A percentile compares a stretch with the other conserved stretches of the same genome.
These are phyloP conservation scores for Pseudomyrmex pallidus DNA, from an alignment of 1,140 invertebrate genomes.

Conservation along the genomic window DNA sequence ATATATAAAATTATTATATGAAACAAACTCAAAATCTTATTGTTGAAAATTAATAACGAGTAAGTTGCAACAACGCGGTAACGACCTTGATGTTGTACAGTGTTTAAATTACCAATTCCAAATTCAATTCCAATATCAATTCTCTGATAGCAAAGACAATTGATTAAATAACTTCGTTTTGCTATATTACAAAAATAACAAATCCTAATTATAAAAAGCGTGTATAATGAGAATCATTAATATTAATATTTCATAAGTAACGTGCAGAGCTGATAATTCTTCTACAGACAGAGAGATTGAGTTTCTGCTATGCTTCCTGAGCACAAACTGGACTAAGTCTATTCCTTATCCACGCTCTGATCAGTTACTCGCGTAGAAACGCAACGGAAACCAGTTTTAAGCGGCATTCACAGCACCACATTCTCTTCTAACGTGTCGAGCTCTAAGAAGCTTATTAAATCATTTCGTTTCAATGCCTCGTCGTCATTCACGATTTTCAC, in stretches of 20 bases:
- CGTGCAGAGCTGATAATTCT: constrained; percentile 41
- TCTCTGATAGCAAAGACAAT: not conserved
- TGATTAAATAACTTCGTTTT: not conserved
- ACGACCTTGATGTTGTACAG: not conserved
- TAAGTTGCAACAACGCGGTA: not conserved
- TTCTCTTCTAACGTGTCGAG: not conserved
- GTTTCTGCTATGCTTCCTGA: constrained; percentile 63
- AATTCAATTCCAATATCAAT: too few species aligned
- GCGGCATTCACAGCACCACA: constrained; percentile 35
- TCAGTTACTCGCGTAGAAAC: constrained; percentile 49
- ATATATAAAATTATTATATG: constrained; percentile 3
- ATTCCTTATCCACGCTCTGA: constrained; percentile 63
- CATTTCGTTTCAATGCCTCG: constrained; percentile 13
- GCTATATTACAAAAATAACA: not conserved
- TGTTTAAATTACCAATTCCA: not conserved
- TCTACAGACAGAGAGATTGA: constrained; percentile 54
- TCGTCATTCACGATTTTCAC: constrained; percentile 10
- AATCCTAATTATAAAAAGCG: not conserved
- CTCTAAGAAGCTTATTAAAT: constrained; percentile 12
- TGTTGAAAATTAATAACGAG: constrained; percentile 23
- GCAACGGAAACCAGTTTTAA: constrained; percentile 66
- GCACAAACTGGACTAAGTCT: constrained; percentile 61
- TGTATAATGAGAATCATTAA: not conserved
- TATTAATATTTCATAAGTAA: constrained; percentile 6
- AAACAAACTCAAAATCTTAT: constrained; percentile 6